phyloP scores from a whole-genome alignment of 2,888 invertebrate species.

The Drosophila mulleri region DNA sequence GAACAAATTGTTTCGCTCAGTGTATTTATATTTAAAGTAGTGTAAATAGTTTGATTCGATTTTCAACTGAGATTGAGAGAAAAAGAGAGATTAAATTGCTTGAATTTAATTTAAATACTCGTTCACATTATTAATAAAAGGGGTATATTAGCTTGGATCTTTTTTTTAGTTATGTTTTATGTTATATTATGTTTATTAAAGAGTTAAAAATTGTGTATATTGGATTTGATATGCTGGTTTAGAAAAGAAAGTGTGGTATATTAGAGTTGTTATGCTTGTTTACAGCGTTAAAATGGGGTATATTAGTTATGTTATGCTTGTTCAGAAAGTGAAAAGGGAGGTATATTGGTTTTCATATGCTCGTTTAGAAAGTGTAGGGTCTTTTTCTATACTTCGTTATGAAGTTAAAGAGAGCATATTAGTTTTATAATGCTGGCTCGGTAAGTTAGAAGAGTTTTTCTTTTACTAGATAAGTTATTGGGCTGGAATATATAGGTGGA shows the following conservation, averaged over 20 bases:
- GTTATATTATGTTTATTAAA: not conserved
- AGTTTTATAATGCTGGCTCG: not conserved
- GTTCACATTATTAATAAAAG: not conserved
- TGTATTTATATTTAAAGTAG: conserved; percentile 21
- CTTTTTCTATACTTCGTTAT: too few relatives aligned
- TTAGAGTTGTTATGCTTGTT: not conserved
- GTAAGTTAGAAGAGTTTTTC: not conserved
- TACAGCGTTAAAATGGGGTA: not conserved
- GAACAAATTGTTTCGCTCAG: conserved; percentile 8
- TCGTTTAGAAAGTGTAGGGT: not conserved
- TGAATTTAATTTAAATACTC: conserved; percentile 23
- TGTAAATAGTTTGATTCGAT: conserved; percentile 71
- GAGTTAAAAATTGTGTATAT: not conserved
- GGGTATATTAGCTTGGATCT: not conserved
- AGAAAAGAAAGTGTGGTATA: not conserved
- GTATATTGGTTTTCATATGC: conserved; percentile 8
- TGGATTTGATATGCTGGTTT: not conserved
- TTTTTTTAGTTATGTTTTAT: not conserved
- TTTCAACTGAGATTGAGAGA: conserved; percentile 16
- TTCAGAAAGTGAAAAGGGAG: not conserved
- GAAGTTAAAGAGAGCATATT: not conserved
- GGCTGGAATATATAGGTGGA: not conserved
- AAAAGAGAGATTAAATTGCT: conserved; percentile 22
- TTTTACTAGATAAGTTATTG: too few relatives aligned
- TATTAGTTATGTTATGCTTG: not conserved